A percentile compares a stretch with the other conserved stretches of the same genome.
Evolutionary conservation across 1,140 invertebrate genomes (phyloP).

Genomic region (Trichonephila clavipes): DNA sequence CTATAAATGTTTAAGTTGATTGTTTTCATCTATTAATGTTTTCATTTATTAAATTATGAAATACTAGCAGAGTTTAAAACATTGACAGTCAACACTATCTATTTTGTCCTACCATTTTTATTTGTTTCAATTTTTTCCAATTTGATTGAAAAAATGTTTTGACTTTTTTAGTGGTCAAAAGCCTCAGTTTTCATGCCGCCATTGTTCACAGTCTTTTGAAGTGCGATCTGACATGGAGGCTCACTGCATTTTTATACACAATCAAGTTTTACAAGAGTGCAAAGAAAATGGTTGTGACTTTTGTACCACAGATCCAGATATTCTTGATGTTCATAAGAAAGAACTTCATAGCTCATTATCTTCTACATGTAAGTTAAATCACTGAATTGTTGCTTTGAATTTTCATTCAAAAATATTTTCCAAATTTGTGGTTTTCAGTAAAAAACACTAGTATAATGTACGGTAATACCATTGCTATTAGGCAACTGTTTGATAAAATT

Average conservation of each 20-base stretch:
- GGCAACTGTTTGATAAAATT: too few species aligned
- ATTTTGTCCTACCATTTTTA: too few species aligned
- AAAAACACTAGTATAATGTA: too few species aligned
- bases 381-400: too few species aligned
- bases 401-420: too few species aligned
- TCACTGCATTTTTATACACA: conserved; percentile 80
- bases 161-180: conserved; percentile 43
- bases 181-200: conserved; percentile 78
- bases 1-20: too few species aligned
- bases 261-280: conserved; percentile 80
- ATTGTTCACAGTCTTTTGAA: conserved; percentile 80
- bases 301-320: conserved; percentile 78
- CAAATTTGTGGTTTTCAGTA: too few species aligned
- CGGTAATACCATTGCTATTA: too few species aligned
- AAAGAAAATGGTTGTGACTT: conserved; percentile 79
- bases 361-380: conserved; percentile 53
- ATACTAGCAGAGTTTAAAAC: too few species aligned
- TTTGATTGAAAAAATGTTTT: not conserved
- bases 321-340: conserved; percentile 78
- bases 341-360: conserved; percentile 78
- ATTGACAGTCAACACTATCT: too few species aligned
- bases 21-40: not conserved
- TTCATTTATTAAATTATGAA: not conserved
- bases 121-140: not conserved
- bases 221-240: conserved; percentile 79